Conservation (phyloP, 2,888 invertebrate species). For the Drosophila mimica region DNA sequence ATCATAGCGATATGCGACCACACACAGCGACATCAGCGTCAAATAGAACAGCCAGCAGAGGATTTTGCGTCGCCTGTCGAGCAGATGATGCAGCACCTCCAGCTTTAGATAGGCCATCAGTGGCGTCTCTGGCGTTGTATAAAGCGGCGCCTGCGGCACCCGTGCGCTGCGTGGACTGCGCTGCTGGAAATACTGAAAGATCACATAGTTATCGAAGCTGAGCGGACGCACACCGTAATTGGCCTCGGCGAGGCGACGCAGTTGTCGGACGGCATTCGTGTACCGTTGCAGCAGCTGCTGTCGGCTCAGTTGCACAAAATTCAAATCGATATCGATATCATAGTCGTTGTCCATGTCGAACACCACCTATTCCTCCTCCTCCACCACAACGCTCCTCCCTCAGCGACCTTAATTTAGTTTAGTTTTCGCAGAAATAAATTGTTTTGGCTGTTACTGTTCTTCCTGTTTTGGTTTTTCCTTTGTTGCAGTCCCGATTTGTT, state of each 20-base stretch:
- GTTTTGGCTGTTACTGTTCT: neutral
- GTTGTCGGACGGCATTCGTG: slow-evolving; percentile 86
- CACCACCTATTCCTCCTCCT: slow-evolving; percentile 17
- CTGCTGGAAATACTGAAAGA: slow-evolving; percentile 86
- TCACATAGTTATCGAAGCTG: slow-evolving; percentile 87
- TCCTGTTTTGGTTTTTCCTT: neutral
- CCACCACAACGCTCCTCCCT: neutral
- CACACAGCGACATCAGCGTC: slow-evolving; percentile 81
- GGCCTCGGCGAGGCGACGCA: slow-evolving; percentile 87
- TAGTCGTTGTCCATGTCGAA: slow-evolving; percentile 66
- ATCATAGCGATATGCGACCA: slow-evolving; percentile 82
- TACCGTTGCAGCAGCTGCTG: slow-evolving; percentile 86
- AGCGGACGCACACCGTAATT: slow-evolving; percentile 87
- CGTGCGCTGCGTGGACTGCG: slow-evolving; percentile 42
- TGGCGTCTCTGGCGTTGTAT: slow-evolving; percentile 49
- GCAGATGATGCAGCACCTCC: slow-evolving; percentile 85
- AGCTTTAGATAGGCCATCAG: slow-evolving; percentile 83
- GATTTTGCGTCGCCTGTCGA: slow-evolving; percentile 83
- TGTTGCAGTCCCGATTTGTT: slow-evolving; percentile 14
- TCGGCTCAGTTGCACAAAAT: slow-evolving; percentile 70
- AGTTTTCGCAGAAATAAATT: neutral
- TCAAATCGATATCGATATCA: slow-evolving; percentile 69
- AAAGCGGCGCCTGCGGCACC: slow-evolving; percentile 43
- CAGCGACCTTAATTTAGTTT: slow-evolving; percentile 4
- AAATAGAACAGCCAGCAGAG: slow-evolving; percentile 83